Evolutionary conservation across 2,113 vertebrate species (phyloP).

Genomic region (Phycodurus eques): DNA sequence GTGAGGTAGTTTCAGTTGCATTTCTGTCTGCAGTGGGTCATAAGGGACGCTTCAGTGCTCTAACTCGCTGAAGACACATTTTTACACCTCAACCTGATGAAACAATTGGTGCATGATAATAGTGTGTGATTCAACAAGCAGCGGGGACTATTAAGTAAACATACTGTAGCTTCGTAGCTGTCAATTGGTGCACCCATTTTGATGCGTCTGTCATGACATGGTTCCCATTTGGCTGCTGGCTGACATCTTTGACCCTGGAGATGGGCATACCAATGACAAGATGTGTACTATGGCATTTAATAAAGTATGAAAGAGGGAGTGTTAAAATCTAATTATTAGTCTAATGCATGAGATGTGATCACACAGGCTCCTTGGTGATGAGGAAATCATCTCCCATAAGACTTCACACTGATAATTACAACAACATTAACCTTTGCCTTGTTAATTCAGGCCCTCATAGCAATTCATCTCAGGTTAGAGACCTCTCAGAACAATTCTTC

Average conservation of each 20-base stretch:
- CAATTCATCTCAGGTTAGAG: slow-evolving; percentile 56
- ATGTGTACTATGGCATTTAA: slow-evolving; percentile 54
- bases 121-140: slow-evolving; percentile 62
- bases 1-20: slow-evolving; percentile 43
- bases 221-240: slow-evolving; percentile 51
- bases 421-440: slow-evolving; percentile 77
- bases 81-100: slow-evolving; percentile 64
- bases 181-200: slow-evolving; percentile 26
- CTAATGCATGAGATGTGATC: slow-evolving; percentile 75
- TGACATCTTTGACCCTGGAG: slow-evolving; percentile 64
- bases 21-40: slow-evolving; percentile 30
- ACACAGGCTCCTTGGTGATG: slow-evolving; percentile 63
- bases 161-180: slow-evolving; percentile 8
- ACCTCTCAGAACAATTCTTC: slow-evolving; percentile 48
- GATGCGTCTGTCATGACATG: slow-evolving; percentile 43
- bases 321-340: slow-evolving; percentile 73
- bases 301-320: slow-evolving; percentile 69
- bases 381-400: slow-evolving; percentile 62
- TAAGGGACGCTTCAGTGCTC: slow-evolving; percentile 42
- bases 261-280: slow-evolving; percentile 68
- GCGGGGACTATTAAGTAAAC: slow-evolving; percentile 38
- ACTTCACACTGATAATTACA: slow-evolving; percentile 71
- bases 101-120: slow-evolving; percentile 68
- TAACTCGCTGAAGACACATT: slow-evolving; percentile 64
- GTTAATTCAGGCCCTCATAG: slow-evolving; percentile 62